phyloP scores from a whole-genome alignment of 2,113 vertebrate genomes.

The Variabilichromis moorii region DNA sequence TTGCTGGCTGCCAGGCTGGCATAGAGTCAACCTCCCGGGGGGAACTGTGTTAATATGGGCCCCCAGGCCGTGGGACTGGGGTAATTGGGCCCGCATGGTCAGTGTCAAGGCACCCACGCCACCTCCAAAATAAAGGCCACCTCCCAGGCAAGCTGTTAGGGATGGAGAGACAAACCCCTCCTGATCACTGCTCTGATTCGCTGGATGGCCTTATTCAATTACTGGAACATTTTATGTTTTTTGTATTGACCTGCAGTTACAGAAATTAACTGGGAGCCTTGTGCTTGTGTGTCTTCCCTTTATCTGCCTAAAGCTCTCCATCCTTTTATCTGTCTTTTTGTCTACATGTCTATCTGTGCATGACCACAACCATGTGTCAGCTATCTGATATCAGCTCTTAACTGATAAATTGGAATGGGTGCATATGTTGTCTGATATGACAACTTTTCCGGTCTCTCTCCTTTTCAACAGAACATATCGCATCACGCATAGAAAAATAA shows the following conservation, averaged over 20 bases:
- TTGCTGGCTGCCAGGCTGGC: constrained; percentile 61
- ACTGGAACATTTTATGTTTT: constrained; percentile 32
- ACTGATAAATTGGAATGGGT: background rate
- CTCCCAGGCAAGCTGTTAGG: constrained; percentile 61
- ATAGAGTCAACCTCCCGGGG: constrained; percentile 53
- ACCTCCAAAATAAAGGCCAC: constrained; percentile 64
- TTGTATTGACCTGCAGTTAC: constrained; percentile 40
- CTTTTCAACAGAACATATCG: background rate
- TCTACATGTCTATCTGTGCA: background rate
- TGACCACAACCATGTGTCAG: background rate
- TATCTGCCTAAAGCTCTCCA: background rate
- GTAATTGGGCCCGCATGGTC: constrained; percentile 74
- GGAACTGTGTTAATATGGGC: constrained; percentile 57
- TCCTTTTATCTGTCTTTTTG: background rate
- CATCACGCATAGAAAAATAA: background rate
- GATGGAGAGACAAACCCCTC: constrained; percentile 44
- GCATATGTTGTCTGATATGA: background rate
- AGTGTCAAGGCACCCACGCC: constrained; percentile 62
- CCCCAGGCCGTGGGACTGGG: constrained; percentile 56
- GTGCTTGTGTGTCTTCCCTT: constrained; percentile 14
- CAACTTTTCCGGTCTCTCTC: background rate
- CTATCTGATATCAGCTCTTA: background rate
- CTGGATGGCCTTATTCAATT: constrained; percentile 59
- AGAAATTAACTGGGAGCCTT: constrained; percentile 32
- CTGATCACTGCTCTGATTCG: constrained; percentile 58